Evolutionary conservation across 2,113 vertebrate species (phyloP).

Genomic region (Aptenodytes patagonicus): DNA sequence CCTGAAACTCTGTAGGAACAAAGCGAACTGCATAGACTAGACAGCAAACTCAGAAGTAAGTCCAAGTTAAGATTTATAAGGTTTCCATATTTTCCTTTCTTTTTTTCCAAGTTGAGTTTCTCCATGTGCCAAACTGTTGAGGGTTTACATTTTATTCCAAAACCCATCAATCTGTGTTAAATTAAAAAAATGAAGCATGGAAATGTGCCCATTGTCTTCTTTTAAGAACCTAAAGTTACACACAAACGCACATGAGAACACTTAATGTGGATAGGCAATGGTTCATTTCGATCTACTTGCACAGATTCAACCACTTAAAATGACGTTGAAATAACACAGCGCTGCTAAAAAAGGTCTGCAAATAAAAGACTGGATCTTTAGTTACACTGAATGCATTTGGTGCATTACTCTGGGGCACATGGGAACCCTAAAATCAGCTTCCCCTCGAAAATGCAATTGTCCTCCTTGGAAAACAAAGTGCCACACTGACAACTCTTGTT

Average conservation of each 20-base stretch:
- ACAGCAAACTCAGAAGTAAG: slow-evolving; percentile 34
- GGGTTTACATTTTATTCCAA: slow-evolving; percentile 71
- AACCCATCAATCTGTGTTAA: slow-evolving; percentile 69
- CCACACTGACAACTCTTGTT: background rate
- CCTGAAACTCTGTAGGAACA: slow-evolving; percentile 61
- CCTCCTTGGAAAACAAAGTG: background rate
- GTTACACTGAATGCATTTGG: background rate
- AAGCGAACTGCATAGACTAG: slow-evolving; percentile 57
- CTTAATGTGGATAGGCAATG: background rate
- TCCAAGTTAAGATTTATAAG: slow-evolving; percentile 70
- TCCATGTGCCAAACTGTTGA: slow-evolving; percentile 57
- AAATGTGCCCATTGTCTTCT: slow-evolving; percentile 62
- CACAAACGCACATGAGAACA: background rate
- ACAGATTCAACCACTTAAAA: background rate
- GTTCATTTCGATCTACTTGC: background rate
- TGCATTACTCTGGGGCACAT: background rate
- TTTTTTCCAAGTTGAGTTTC: slow-evolving; percentile 60
- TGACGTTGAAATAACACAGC: background rate
- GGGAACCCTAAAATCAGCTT: background rate
- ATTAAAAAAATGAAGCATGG: slow-evolving; percentile 48
- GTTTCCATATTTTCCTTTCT: slow-evolving; percentile 55
- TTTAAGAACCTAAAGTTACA: slow-evolving; percentile 55
- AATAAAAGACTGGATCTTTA: background rate
- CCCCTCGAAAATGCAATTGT: background rate
- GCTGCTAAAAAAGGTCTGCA: background rate